Evolutionary conservation across 2,888 invertebrate genomes (phyloP).

Genomic region (Drosophila sordidula): DNA sequence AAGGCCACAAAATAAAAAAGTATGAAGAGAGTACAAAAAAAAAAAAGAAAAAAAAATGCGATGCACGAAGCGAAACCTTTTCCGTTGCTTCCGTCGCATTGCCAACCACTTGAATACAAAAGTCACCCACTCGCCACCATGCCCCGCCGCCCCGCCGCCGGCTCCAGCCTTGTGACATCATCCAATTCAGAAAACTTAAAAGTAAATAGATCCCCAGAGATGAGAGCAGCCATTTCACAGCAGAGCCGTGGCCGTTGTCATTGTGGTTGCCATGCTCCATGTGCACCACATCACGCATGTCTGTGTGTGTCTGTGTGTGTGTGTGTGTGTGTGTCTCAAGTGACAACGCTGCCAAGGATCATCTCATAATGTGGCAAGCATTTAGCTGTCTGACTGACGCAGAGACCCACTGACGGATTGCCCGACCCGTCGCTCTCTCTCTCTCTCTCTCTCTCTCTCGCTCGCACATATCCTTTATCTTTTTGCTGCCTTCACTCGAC

Average conservation of each 20-base stretch:
- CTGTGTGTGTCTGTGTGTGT: conserved; percentile 12
- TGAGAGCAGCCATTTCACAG: conserved; percentile 54
- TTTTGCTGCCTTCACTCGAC: background rate
- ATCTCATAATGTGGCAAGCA: conserved; percentile 82
- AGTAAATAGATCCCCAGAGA: conserved; percentile 83
- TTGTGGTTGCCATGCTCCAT: conserved; percentile 29
- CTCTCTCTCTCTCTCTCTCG: background rate
- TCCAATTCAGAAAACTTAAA: conserved; percentile 81
- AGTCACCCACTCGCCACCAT: conserved; percentile 60
- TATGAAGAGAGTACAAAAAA: background rate
- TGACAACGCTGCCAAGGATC: conserved; percentile 83
- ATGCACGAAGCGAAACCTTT: conserved; percentile 55
- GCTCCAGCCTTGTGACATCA: conserved; percentile 70
- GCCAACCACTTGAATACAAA: conserved; percentile 59
- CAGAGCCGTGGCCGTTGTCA: conserved; percentile 18
- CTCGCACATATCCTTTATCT: conserved; percentile 2
- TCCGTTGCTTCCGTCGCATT: conserved; percentile 43
- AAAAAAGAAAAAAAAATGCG: conserved; percentile 9
- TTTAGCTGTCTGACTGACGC: conserved; percentile 67
- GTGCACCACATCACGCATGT: conserved; percentile 6
- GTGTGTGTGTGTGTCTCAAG: conserved; percentile 72
- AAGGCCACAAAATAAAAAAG: conserved; percentile 35
- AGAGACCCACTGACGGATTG: conserved; percentile 51
- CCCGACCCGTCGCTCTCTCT: conserved; percentile 19
- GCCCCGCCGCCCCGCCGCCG: conserved; percentile 1